Evolutionary conservation across 2,797 vertebrate genomes (phyloP).

Genomic region (Psittacula derbiana): DNA sequence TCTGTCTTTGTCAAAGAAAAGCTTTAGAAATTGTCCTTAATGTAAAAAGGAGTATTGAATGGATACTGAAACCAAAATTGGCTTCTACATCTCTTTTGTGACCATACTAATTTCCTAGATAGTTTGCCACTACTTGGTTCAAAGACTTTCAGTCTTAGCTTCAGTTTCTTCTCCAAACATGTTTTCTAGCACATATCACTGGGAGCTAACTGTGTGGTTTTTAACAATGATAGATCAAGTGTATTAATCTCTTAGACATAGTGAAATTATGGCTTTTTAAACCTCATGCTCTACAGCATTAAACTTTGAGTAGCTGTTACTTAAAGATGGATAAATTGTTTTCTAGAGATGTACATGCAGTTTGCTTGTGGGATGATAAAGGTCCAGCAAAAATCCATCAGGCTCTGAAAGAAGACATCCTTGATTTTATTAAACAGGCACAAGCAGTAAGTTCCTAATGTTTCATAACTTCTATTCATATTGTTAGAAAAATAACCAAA

Average conservation of each 20-base stretch:
- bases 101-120: not conserved
- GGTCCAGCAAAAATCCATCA: conserved; percentile 98
- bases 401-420: conserved; percentile 97
- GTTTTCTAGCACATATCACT: not conserved
- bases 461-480: not conserved
- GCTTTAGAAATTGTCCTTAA: not conserved
- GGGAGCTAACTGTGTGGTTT: not conserved
- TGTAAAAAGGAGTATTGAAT: not conserved
- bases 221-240: not conserved
- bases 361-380: conserved; percentile 99
- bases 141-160: not conserved
- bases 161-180: not conserved
- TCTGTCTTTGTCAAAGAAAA: not conserved
- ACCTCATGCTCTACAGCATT: not conserved
- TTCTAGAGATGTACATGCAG: conserved; percentile 94
- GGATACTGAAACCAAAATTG: not conserved
- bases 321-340: conserved; percentile 47
- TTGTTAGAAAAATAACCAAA: not conserved
- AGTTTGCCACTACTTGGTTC: not conserved
- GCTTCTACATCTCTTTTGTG: not conserved
- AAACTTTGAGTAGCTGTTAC: not conserved
- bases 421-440: conserved; percentile 99
- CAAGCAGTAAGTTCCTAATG: conserved; percentile 85
- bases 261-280: not conserved
- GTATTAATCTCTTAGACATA: not conserved